Base-by-base conservation (phyloP, 2,888 invertebrate genomes). In the Orthosia gothica region DNA sequence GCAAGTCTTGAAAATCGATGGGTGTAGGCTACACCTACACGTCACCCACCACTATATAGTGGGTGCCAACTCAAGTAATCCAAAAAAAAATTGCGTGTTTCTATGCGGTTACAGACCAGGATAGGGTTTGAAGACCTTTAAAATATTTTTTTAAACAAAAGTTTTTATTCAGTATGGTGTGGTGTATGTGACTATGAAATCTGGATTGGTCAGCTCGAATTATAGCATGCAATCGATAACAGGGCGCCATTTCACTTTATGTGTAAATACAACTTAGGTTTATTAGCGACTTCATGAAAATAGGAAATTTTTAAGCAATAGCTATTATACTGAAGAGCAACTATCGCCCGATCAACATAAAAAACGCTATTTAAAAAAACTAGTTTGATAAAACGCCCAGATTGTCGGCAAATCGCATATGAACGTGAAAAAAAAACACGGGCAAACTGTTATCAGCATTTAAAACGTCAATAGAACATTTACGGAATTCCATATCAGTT, bases 401-500 rank as follows among this genome's bases (percentile, higher is more conserved):
- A 12, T 45, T 16, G 16, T n/a, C 3, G 18, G 23, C 18, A 50
- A 45, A 69, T 61, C 18, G 54, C 26, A 26, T 49, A 18, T 13
- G 3, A 3, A 40, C 12, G 26, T 73, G 47, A 57, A 40, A 50
- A 75, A 58, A 69, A 69, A 70, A 58, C 26, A 65, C 32, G 61
- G 55, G 40, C 40, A 68, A 49, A 61, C 45, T 64, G 75, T 70
- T 79, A 74, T 80, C 81, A 66, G 52, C 62, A 45, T 68, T 65
- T 54, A 45, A 68, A 72, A 83, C 45, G 65, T 74, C 64, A 67
- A 73, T 73, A 81, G 57, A 68, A 67, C 54, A 59, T 67, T 70
- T 57, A 58, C 52, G 20, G 45, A 71, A 52, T 63, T 47, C 32
- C 57, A 40, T 81, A 83, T 81, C 80, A 74, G 64, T 70, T 79